Evolutionary conservation across 2,888 invertebrate genomes (phyloP).

Genomic region (Ichneumoninae sp.): DNA sequence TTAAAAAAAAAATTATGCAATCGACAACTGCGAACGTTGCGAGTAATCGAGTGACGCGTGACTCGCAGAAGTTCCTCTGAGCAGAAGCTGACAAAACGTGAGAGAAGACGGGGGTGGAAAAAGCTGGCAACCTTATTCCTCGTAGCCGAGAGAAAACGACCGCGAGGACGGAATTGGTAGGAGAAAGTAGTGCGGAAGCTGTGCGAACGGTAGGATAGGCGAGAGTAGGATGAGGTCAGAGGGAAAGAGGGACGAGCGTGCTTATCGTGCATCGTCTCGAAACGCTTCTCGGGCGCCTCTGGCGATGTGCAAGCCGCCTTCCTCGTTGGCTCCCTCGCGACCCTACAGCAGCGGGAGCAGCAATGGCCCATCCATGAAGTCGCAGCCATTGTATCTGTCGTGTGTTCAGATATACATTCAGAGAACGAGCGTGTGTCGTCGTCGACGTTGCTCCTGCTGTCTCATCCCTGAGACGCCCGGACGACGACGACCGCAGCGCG

Average conservation of each 20-base stretch:
- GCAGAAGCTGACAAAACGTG: constrained; percentile 13
- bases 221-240: constrained; percentile 69
- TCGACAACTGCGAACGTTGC: not conserved
- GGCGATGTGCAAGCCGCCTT: constrained; percentile 42
- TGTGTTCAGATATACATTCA: constrained; percentile 8
- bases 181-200: constrained; percentile 34
- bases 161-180: constrained; percentile 45
- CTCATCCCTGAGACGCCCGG: constrained; percentile 32
- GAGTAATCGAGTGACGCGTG: not conserved
- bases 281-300: constrained; percentile 69
- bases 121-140: constrained; percentile 28
- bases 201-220: constrained; percentile 63
- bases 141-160: constrained; percentile 40
- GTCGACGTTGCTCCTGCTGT: constrained; percentile 37
- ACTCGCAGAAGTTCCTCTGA: not conserved
- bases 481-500: constrained; percentile 52
- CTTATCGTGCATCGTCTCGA: constrained; percentile 84
- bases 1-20: not conserved
- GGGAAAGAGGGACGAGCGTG: constrained; percentile 82
- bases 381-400: not conserved
- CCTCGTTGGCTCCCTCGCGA: not conserved
- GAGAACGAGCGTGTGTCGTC: constrained; percentile 35
- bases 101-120: constrained; percentile 48
- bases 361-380: not conserved
- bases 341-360: constrained; percentile 39